These are phyloP conservation scores for Acrobasis suavella DNA, from an alignment of 2,888 invertebrate species.

Conservation along the genomic window DNA sequence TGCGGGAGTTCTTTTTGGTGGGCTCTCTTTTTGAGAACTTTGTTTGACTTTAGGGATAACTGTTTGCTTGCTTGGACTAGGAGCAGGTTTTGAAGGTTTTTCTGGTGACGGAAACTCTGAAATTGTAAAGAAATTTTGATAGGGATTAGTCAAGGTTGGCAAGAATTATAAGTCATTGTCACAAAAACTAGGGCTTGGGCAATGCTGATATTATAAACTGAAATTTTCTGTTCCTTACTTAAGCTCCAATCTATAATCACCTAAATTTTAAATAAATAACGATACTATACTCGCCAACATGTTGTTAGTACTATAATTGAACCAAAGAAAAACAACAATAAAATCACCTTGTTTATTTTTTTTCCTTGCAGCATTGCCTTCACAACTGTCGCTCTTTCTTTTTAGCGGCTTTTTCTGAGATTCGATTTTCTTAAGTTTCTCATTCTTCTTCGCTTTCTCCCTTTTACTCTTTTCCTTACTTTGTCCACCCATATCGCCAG, in stretches of 20 bases:
- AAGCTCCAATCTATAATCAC: too few species aligned
- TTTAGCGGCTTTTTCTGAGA: slow-evolving; percentile 52
- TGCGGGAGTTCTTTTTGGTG: slow-evolving; percentile 36
- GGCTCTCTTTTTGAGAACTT: slow-evolving; percentile 32
- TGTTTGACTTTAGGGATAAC: slow-evolving; percentile 36
- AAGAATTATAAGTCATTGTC: too few species aligned
- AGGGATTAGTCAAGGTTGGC: too few species aligned
- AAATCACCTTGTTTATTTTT: slow-evolving; percentile 55
- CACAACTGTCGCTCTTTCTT: slow-evolving; percentile 59
- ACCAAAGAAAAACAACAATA: not conserved
- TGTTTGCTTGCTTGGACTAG: slow-evolving; percentile 8
- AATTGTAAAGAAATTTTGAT: slow-evolving; percentile 11
- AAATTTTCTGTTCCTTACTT: not conserved
- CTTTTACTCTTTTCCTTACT: slow-evolving; percentile 48
- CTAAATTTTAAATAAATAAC: too few species aligned
- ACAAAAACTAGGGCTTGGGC: not conserved
- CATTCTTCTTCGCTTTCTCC: slow-evolving; percentile 46
- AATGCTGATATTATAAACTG: not conserved
- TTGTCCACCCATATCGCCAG: slow-evolving; percentile 46
- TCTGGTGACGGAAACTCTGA: slow-evolving; percentile 40
- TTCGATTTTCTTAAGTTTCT: slow-evolving; percentile 53
- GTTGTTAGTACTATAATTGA: not conserved
- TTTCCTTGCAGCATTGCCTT: slow-evolving; percentile 45
- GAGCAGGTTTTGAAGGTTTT: slow-evolving; percentile 27
- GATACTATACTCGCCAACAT: too few species aligned